These are phyloP conservation scores for Pygoscelis adeliae DNA, from an alignment of 2,113 vertebrate genomes.

Conservation along the genomic window DNA sequence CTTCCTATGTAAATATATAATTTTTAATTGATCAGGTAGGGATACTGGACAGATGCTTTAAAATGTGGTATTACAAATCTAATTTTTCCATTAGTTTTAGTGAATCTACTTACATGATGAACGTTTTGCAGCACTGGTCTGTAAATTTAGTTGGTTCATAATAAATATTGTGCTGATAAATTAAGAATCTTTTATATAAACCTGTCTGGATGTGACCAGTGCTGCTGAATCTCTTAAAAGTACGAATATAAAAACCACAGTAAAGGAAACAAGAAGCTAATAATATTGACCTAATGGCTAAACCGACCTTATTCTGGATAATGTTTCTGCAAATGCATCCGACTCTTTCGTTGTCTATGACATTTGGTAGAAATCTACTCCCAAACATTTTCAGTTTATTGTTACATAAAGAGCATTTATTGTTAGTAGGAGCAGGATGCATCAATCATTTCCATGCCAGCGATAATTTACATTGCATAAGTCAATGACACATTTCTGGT, in stretches of 20 bases:
- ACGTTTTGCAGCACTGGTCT: neutral
- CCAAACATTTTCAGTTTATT: neutral
- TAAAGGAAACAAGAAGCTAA: neutral
- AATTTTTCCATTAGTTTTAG: neutral
- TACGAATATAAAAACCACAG: neutral
- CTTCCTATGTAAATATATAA: neutral
- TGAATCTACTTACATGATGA: neutral
- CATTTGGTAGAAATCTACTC: neutral
- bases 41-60: neutral
- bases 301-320: neutral
- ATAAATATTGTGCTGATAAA: neutral
- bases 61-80: neutral
- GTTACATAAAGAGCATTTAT: neutral
- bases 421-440: neutral
- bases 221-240: neutral
- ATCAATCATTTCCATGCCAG: neutral
- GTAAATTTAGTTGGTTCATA: neutral
- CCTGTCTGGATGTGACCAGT: neutral
- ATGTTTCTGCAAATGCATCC: slow-evolving; percentile 3
- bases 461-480: neutral
- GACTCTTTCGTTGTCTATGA: neutral
- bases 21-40: neutral
- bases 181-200: neutral
- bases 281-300: neutral
- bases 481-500: neutral